phyloP scores from a whole-genome alignment of 2,113 vertebrate genomes.

The Rynchops niger region DNA sequence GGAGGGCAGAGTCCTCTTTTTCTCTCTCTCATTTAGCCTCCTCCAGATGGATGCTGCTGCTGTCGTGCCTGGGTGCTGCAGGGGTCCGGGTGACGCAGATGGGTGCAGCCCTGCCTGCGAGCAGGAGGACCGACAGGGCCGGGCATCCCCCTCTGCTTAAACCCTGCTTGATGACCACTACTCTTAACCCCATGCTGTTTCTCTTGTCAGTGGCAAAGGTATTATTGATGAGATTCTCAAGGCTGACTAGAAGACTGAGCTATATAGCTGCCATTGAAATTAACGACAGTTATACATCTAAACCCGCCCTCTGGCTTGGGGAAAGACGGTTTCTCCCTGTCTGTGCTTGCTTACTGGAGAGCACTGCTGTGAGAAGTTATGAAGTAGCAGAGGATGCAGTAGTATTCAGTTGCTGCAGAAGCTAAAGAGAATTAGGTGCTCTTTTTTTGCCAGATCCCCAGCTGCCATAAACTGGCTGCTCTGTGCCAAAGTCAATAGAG shows the following conservation, averaged over 20 bases:
- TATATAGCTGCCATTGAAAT: not conserved
- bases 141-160: not conserved
- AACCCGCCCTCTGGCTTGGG: not conserved
- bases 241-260: not conserved
- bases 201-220: not conserved
- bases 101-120: not conserved
- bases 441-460: not conserved
- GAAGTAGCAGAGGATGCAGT: not conserved
- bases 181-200: not conserved
- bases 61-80: not conserved
- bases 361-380: not conserved
- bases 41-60: not conserved
- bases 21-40: not conserved
- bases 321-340: not conserved
- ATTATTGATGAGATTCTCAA: not conserved
- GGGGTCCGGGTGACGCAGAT: rapidly evolving
- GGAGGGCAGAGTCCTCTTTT: not conserved
- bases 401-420: not conserved
- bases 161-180: not conserved
- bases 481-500: not conserved
- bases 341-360: not conserved
- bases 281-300: not conserved
- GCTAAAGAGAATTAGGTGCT: not conserved
- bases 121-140: not conserved
- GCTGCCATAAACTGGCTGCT: not conserved